A percentile compares a stretch with the other conserved stretches of the same genome.
phyloP scores from a whole-genome alignment of 2,113 vertebrate genomes.

The Phycodurus eques region DNA sequence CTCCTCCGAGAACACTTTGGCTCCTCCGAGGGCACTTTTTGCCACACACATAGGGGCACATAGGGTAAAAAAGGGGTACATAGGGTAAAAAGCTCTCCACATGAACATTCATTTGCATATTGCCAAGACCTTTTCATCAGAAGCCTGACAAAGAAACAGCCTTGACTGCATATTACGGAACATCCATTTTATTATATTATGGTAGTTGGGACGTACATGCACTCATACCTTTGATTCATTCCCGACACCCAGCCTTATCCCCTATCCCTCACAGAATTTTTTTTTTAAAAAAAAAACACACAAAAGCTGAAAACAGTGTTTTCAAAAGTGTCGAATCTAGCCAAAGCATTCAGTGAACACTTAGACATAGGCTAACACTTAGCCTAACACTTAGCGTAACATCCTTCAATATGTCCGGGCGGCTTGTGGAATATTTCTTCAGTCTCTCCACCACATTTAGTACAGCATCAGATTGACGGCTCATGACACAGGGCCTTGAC shows the following conservation, averaged over 20 bases:
- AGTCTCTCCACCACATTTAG: constrained; percentile 6
- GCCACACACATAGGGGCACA: too few relatives aligned
- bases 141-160: too few relatives aligned
- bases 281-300: neutral
- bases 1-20: too few relatives aligned
- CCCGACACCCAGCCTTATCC: neutral
- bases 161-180: neutral
- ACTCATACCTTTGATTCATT: neutral
- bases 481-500: constrained; percentile 59
- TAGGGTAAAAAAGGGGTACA: too few relatives aligned
- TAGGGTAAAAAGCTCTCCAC: too few relatives aligned
- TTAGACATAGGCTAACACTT: too few relatives aligned
- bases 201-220: neutral
- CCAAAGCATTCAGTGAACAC: neutral
- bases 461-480: constrained; percentile 45
- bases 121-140: neutral
- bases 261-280: neutral
- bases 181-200: neutral
- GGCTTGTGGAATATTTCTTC: neutral
- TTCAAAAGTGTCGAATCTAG: neutral
- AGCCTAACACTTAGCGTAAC: too few relatives aligned
- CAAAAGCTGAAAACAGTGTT: neutral
- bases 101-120: too few relatives aligned
- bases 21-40: too few relatives aligned
- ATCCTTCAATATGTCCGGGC: constrained; percentile 1